These are phyloP conservation scores for Eulemur macaco DNA, from an alignment of 2,113 vertebrate species.

Conservation along the genomic window DNA sequence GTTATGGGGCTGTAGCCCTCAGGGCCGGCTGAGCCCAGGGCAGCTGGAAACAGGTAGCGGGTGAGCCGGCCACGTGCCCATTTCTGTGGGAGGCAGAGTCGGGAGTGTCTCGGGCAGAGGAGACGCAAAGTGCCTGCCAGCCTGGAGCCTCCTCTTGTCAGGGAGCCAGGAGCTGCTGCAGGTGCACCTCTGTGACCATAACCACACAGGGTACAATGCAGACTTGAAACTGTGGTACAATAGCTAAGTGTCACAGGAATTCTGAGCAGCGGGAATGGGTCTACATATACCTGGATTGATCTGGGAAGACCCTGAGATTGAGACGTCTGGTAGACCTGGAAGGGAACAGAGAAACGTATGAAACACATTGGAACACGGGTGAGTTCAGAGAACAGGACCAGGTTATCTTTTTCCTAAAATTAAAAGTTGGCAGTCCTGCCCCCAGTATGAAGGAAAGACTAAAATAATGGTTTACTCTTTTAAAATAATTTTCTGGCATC, in stretches of 20 bases:
- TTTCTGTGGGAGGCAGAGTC: neutral
- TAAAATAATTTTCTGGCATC: neutral
- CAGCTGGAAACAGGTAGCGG: neutral
- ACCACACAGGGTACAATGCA: neutral
- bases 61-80: accelerated
- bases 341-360: neutral
- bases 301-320: neutral
- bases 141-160: accelerated
- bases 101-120: neutral
- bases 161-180: neutral
- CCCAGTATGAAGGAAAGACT: neutral
- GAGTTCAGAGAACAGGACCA: neutral
- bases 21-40: neutral
- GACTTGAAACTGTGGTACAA: neutral
- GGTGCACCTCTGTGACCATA: neutral
- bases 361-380: neutral
- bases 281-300: neutral
- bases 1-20: neutral
- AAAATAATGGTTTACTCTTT: neutral
- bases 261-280: neutral
- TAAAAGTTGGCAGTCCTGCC: neutral
- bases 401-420: neutral
- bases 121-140: neutral
- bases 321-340: neutral
- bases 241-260: neutral